These are phyloP conservation scores for Lepidostoma basale DNA, from an alignment of 1,140 invertebrate genomes.

Conservation along the genomic window DNA sequence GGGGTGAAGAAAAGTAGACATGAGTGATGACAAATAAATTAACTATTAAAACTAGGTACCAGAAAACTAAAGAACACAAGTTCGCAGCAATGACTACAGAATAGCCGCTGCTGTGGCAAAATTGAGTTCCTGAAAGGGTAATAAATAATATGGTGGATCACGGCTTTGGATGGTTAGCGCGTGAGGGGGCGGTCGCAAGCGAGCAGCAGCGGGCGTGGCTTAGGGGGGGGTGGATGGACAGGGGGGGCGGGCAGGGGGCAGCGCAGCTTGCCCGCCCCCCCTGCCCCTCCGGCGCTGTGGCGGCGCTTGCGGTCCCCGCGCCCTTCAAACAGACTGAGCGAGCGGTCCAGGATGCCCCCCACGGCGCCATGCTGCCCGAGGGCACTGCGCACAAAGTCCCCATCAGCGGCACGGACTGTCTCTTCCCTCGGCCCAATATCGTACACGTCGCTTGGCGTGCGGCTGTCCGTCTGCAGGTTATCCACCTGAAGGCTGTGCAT, in stretches of 20 bases:
- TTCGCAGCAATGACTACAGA: background rate
- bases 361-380: constrained; percentile 47
- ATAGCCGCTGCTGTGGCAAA: background rate
- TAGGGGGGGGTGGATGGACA: constrained; percentile 52
- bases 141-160: background rate
- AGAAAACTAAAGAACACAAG: constrained; percentile 4
- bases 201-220: constrained; percentile 40
- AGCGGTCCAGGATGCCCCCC: constrained; percentile 28
- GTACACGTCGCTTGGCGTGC: constrained; percentile 30
- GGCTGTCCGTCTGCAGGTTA: constrained; percentile 33
- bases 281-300: constrained; percentile 50
- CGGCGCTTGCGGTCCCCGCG: constrained; percentile 54
- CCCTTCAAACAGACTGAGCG: constrained; percentile 20
- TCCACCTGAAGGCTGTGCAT: constrained; percentile 51
- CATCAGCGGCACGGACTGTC: constrained; percentile 36
- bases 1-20: background rate
- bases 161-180: constrained; percentile 48
- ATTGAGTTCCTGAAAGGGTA: constrained; percentile 1
- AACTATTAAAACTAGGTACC: constrained; percentile 12
- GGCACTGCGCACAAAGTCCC: constrained; percentile 40
- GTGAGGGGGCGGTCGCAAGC: constrained; percentile 56
- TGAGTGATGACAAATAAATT: constrained; percentile 11
- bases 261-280: constrained; percentile 47
- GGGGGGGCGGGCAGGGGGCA: constrained; percentile 52
- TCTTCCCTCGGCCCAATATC: constrained; percentile 36